Evolutionary conservation across 2,797 vertebrate genomes (phyloP), one percentile per base, ranked within the genome.

Genomic region (Melanitta fusca): DNA sequence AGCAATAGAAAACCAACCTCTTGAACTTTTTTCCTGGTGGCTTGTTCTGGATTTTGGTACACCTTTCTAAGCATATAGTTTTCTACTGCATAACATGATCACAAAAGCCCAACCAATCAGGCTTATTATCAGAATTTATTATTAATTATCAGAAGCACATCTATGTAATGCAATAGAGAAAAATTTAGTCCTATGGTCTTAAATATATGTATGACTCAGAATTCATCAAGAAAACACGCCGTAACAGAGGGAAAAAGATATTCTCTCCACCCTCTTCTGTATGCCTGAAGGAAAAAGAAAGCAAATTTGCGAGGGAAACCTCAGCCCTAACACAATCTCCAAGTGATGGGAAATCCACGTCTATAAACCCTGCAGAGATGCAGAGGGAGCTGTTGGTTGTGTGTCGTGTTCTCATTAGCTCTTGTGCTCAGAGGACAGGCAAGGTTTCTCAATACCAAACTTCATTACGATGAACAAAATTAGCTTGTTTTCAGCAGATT

Each of bases 181-280:
- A 91, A 70, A 91, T 95, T 93, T 92, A 81, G 94, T 96, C 89
- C 92, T 60, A 60, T 2, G 4, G 79, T 75, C 27, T 77, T 80
- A 95, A 95, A 96, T 95, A 83, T 68, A 41, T 43, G 43, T 58
- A 83, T 38, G 81, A 66, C 75, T 88, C 45, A 30, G 86, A 95
- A 96, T 93, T 95, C 93, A 90, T 96, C 91, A 91, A 83, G 91
- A 91, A 96, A 97, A 94, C 38, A 72, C 61, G 45, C 66, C 30
- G 0, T 15, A 54, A 81, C 27, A 49, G 11, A 6, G 78, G 32
- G 32, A 8, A 45, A 65, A 87, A 57, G 47, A 74, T 81, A 90
- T 45, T 94, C 72, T 58, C 58, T 82, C 32, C 72, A 85, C 80
- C 62, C 62, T 91, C 38, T 80, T 91, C 51, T 84, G n/a, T 85